Evolutionary conservation across 1,140 invertebrate genomes (phyloP).

Genomic region (Procambarus virginalis): DNA sequence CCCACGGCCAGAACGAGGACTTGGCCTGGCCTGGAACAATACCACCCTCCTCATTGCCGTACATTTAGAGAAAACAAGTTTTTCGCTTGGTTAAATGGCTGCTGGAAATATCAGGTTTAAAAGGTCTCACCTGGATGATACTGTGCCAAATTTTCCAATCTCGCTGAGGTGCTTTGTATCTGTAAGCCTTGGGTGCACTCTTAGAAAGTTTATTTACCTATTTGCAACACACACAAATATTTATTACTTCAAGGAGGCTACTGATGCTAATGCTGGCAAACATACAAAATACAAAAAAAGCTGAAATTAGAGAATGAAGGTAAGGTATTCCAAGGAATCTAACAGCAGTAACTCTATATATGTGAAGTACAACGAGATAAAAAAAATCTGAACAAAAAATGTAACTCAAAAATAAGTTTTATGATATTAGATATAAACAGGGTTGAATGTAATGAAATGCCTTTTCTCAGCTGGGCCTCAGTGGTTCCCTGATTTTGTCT

Average conservation of each 20-base stretch:
- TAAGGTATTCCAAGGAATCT: background rate
- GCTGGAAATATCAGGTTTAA: background rate
- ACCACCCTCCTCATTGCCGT: conserved; percentile 63
- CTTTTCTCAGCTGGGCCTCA: no score
- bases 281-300: background rate
- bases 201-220: conserved; percentile 9
- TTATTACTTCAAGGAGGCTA: conserved; percentile 12
- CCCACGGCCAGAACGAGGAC: conserved; percentile 56
- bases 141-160: background rate
- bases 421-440: no score
- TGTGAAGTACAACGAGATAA: background rate
- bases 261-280: conserved; percentile 28
- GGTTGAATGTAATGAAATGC: no score
- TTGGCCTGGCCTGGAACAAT: conserved; percentile 63
- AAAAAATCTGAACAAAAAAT: no score
- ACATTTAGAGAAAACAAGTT: conserved; percentile 19
- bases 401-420: no score
- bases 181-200: background rate
- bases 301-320: background rate
- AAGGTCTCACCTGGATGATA: background rate
- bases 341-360: background rate
- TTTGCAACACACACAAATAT: conserved; percentile 16
- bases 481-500: no score
- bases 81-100: background rate
- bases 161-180: background rate